These are phyloP conservation scores for Formicarius rufipectus DNA, from an alignment of 2,113 vertebrate genomes.

Conservation along the genomic window DNA sequence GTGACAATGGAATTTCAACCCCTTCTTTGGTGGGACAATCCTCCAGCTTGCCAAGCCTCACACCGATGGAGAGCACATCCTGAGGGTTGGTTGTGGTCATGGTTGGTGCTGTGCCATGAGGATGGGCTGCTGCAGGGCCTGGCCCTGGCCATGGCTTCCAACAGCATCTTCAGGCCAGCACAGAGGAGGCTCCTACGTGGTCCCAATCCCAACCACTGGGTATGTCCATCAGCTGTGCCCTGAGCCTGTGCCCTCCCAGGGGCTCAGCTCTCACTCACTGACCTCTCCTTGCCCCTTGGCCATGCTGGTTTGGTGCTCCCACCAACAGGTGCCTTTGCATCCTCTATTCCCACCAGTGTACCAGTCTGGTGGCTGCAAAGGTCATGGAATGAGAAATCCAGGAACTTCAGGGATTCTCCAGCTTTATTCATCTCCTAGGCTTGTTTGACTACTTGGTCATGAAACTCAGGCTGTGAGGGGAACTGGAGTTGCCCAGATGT, in stretches of 20 bases:
- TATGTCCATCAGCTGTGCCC: not conserved
- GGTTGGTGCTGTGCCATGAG: not conserved
- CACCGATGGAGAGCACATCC: rapidly evolving
- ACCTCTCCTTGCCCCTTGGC: not conserved
- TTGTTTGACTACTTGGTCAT: not conserved
- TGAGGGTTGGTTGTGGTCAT: not conserved
- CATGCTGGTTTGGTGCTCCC: rapidly evolving
- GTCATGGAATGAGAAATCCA: not conserved
- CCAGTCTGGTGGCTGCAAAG: not conserved
- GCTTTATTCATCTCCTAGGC: not conserved
- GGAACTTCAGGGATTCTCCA: not conserved
- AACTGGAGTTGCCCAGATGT: not conserved
- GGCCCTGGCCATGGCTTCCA: not conserved
- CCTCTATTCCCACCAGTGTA: not conserved
- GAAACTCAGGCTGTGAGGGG: not conserved
- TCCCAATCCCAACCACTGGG: not conserved
- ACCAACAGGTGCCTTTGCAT: not conserved
- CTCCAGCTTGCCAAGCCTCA: not conserved
- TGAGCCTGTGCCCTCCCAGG: not conserved
- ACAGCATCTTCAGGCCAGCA: not conserved
- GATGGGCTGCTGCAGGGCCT: not conserved
- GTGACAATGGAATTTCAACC: not conserved
- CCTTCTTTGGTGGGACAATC: not conserved
- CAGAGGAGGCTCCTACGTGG: not conserved
- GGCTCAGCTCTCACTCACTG: not conserved